Evolutionary conservation across 2,797 vertebrate genomes (phyloP).

Genomic region (Protosalanx chinensis): DNA sequence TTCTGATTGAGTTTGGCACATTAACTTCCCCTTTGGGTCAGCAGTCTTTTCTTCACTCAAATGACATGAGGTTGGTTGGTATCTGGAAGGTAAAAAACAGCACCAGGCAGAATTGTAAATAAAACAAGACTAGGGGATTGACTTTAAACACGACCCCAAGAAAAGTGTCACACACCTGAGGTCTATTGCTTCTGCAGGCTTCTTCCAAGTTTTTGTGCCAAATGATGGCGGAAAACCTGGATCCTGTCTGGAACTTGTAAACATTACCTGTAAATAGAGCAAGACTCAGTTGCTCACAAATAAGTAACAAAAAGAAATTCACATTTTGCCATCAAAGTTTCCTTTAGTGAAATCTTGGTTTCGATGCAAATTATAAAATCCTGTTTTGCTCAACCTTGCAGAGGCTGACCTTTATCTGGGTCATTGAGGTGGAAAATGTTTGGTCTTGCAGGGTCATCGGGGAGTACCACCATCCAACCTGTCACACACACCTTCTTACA

Average conservation of each 20-base stretch:
- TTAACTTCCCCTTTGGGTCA: conserved; percentile 23
- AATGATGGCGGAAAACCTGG: conserved; percentile 91
- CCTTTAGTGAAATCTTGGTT: no score
- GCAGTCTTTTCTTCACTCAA: conserved; percentile 72
- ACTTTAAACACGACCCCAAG: neutral
- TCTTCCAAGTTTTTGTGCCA: conserved; percentile 98
- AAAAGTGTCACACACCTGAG: conserved; percentile 75
- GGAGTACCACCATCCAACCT: conserved; percentile 92
- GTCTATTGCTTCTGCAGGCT: conserved; percentile 86
- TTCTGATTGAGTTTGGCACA: conserved; percentile 46
- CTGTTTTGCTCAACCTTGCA: neutral
- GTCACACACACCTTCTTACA: conserved; percentile 89
- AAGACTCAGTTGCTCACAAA: neutral
- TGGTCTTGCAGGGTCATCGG: conserved; percentile 88
- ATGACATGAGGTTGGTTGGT: conserved; percentile 96
- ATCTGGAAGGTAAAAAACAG: conserved; percentile 75
- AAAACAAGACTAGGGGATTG: neutral
- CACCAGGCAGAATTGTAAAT: neutral
- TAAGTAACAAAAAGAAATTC: neutral
- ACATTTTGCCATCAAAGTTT: no score
- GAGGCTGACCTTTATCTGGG: conserved; percentile 86
- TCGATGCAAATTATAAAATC: neutral
- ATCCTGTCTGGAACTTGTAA: conserved; percentile 98
- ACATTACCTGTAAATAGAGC: conserved; percentile 82
- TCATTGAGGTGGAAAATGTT: conserved; percentile 95